Base-by-base conservation (phyloP, 2,888 invertebrate species). In the Pristionchus arcanus region DNA sequence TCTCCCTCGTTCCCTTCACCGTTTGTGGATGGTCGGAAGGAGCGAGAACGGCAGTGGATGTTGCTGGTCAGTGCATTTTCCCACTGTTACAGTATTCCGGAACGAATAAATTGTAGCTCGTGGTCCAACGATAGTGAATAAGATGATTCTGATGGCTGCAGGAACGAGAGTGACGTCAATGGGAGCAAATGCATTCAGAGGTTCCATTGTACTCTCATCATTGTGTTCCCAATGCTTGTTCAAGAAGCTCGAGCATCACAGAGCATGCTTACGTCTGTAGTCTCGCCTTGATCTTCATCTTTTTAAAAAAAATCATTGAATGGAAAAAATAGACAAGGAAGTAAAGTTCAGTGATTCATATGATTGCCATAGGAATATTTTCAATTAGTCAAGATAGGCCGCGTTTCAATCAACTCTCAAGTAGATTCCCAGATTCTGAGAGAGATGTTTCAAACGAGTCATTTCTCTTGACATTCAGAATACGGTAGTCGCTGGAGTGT, bases 131-230 rank as follows among this genome's bases (percentile, higher is more conserved):
- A 66, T 83, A n/a, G 90, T 90, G 2, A 91, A 91, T 37, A 90
- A 91, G 37, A 91, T 94, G 92, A 92, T 95, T 71, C 91, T 95
- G 28, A 68, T 94, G 86, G 93, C 95, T 3, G 92, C 94, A 21
- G 93, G 93, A 63, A 93, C 95, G 7, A 94, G 93, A 90, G 94
- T 95, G 19, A 94, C 93, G 71, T 91, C 92, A 59, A 91, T 94
- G 3, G 95, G 95, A 15, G 94, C 94, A 11, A 92, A 94, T 93
- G 95, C 95, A 15, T 95, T 95, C 89, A 93, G 93, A 89, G 94
- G 94, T 93, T 9, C n/a, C 5, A 11, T 4, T 63, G 5, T 15
- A 55, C 4, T 7, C 42, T 49, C n/a, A n/a, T 49, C 42, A 9
- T 49, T 49, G 9, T 49, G 13, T 49, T 49, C 42, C 4, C 42